Evolutionary conservation across 2,113 vertebrate species (phyloP).

Genomic region (Machaerirhynchus nigripectus): DNA sequence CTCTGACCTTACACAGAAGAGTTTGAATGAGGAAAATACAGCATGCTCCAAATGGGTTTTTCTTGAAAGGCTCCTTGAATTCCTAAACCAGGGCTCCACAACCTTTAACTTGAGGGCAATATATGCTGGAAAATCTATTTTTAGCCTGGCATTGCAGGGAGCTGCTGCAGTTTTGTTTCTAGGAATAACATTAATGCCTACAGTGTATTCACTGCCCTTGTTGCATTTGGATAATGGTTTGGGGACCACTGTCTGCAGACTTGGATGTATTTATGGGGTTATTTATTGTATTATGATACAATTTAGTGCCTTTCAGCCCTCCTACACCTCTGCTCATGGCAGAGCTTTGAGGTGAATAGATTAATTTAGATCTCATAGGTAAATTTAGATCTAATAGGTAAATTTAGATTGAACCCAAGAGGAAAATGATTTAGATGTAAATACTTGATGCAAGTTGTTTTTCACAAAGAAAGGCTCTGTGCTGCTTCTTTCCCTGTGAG

Average conservation of each 20-base stretch:
- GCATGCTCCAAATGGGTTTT: accelerated
- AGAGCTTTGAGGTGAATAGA: neutral
- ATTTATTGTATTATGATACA: neutral
- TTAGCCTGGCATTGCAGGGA: neutral
- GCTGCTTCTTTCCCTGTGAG: neutral
- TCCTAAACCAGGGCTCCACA: neutral
- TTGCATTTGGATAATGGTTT: neutral
- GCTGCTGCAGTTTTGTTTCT: neutral
- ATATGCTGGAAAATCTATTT: neutral
- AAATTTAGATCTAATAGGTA: neutral
- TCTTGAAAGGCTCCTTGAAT: neutral
- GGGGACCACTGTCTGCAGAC: neutral
- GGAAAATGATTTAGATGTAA: neutral
- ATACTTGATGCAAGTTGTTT: neutral
- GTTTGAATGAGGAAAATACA: neutral
- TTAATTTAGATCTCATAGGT: neutral
- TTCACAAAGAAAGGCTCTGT: neutral
- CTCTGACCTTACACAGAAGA: neutral
- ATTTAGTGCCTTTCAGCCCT: neutral
- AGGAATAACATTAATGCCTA: neutral
- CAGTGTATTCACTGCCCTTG: neutral
- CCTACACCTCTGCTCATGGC: neutral
- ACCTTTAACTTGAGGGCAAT: neutral
- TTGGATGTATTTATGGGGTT: neutral
- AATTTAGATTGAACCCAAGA: too few relatives aligned